A percentile compares a stretch with the other conserved stretches of the same genome.
Evolutionary conservation across 2,888 invertebrate species (phyloP).

Genomic region (Crematogaster levior): DNA sequence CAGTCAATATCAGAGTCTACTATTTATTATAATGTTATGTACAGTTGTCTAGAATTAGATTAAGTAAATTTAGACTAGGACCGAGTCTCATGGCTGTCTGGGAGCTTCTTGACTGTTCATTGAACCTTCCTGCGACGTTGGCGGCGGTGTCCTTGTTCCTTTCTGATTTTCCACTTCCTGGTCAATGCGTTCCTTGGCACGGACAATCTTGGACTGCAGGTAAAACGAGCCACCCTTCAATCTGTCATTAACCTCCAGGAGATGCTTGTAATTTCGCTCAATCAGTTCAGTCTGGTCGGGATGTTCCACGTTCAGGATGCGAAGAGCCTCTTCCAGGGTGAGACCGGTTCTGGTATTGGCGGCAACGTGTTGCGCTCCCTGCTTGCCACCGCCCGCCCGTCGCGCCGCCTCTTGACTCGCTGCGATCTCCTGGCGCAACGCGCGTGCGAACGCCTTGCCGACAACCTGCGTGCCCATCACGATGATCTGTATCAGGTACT

Average conservation of each 20-base stretch:
- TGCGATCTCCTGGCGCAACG: conserved; percentile 94
- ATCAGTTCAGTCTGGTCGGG: conserved; percentile 89
- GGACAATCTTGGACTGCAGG: conserved; percentile 98
- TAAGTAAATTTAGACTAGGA: conserved; percentile 68
- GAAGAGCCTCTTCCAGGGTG: conserved; percentile 96
- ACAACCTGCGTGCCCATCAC: conserved; percentile 96
- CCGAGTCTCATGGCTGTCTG: conserved; percentile 54
- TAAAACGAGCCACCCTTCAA: conserved; percentile 98
- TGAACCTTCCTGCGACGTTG: conserved; percentile 33
- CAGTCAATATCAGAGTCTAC: conserved; percentile 10
- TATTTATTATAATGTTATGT: conserved; percentile 49
- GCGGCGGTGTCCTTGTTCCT: conserved; percentile 49
- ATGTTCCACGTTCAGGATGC: conserved; percentile 94
- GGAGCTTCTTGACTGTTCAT: conserved; percentile 23
- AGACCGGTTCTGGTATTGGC: conserved; percentile 93
- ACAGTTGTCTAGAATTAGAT: conserved; percentile 43
- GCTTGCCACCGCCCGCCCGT: conserved; percentile 90
- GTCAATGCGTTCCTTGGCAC: conserved; percentile 95
- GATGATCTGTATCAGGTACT: conserved; percentile 96
- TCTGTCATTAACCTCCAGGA: conserved; percentile 97
- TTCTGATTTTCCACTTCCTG: conserved; percentile 88
- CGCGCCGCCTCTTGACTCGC: conserved; percentile 96
- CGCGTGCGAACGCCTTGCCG: conserved; percentile 96
- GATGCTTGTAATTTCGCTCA: conserved; percentile 92
- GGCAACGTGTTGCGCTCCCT: conserved; percentile 91